These are phyloP conservation scores for Leptopterna dolabrata DNA, from an alignment of 2,888 invertebrate genomes.

Conservation along the genomic window DNA sequence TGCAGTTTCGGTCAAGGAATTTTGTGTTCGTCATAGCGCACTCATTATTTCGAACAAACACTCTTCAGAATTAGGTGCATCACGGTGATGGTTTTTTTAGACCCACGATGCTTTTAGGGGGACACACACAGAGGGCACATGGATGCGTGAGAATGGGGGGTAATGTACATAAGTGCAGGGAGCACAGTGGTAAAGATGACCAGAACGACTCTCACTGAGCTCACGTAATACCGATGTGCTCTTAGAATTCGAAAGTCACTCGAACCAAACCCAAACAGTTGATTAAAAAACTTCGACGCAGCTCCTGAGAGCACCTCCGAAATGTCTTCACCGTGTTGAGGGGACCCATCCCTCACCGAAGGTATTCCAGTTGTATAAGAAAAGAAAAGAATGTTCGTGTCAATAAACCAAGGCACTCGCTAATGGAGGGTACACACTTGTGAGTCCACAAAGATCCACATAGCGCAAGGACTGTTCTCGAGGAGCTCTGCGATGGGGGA, in stretches of 20 bases:
- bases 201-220: not conserved
- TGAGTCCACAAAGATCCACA: not conserved
- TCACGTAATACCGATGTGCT: not conserved
- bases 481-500: not conserved
- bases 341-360: not conserved
- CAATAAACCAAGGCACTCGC: conserved; percentile 12
- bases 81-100: too few species aligned
- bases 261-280: not conserved
- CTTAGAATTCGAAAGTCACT: not conserved
- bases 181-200: not conserved
- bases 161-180: not conserved
- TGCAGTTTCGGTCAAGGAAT: too few species aligned
- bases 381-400: conserved; percentile 15
- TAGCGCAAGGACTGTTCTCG: not conserved
- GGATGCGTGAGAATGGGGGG: too few species aligned
- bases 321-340: not conserved
- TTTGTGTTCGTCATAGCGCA: too few species aligned
- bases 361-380: conserved; percentile 14
- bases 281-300: not conserved
- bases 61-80: too few species aligned
- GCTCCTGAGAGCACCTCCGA: not conserved
- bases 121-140: too few species aligned
- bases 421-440: conserved; percentile 1
- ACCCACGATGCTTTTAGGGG: too few species aligned
- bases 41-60: too few species aligned